A percentile compares a stretch with the other conserved stretches of the same genome.
phyloP scores from a whole-genome alignment of 1,140 invertebrate genomes.

The Orchestia grillus region DNA sequence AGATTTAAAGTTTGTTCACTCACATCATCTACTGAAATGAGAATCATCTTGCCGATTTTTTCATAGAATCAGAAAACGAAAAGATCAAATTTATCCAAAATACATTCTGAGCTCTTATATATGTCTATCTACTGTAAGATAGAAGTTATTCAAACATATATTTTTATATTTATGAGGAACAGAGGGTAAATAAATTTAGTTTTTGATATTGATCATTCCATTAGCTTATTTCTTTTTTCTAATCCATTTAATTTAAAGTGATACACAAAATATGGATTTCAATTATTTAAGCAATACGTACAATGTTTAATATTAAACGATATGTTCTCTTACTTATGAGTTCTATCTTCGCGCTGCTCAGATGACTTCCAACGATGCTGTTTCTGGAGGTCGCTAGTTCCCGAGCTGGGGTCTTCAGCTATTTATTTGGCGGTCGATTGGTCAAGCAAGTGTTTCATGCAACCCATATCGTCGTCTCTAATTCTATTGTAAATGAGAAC shows the following conservation, averaged over 20 bases:
- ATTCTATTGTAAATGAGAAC: not conserved
- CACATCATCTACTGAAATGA: no score
- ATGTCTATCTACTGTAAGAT: not conserved
- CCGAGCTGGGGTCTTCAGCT: not conserved
- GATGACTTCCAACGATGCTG: not conserved
- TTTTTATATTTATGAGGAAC: not conserved
- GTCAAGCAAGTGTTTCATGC: not conserved
- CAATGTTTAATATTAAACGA: no score
- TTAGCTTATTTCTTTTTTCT: no score
- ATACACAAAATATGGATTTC: no score
- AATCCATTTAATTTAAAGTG: no score
- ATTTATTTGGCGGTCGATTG: not conserved
- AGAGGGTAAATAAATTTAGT: not conserved
- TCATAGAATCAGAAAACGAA: not conserved
- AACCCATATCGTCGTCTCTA: not conserved
- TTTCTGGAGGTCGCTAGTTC: not conserved
- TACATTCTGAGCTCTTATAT: not conserved
- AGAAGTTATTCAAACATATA: not conserved
- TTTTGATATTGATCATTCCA: no score
- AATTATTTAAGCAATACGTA: no score
- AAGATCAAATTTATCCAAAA: not conserved
- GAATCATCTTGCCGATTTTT: no score
- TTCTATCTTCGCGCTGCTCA: not conserved
- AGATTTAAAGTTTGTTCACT: not conserved
- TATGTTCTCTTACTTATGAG: not conserved